phyloP scores from a whole-genome alignment of 2,797 vertebrate genomes.

The Hyperoplus immaculatus region DNA sequence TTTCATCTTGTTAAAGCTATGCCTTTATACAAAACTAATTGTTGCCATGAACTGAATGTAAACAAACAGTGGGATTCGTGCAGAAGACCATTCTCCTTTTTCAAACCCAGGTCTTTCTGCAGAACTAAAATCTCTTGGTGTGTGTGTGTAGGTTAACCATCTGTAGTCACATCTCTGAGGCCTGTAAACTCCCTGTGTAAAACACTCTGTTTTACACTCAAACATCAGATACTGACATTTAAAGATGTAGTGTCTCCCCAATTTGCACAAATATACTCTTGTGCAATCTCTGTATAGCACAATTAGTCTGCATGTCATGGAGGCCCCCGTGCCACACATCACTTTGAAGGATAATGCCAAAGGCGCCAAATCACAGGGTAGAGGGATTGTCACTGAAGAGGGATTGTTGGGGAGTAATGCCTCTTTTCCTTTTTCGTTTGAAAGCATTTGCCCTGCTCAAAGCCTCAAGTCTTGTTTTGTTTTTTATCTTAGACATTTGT shows the following conservation, averaged over 20 bases:
- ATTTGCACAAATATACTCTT: slow-evolving; percentile 34
- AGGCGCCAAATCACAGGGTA: slow-evolving; percentile 57
- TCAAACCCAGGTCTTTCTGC: slow-evolving; percentile 1
- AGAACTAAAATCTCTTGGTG: slow-evolving; percentile 17
- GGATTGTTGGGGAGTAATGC: slow-evolving; percentile 42
- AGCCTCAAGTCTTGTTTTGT: slow-evolving; percentile 39
- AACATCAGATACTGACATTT: slow-evolving; percentile 29
- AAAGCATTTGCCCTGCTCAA: slow-evolving; percentile 66
- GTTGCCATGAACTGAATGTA: slow-evolving; percentile 30
- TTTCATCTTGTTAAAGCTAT: slow-evolving; percentile 43
- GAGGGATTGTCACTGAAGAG: slow-evolving; percentile 48
- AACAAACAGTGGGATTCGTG: slow-evolving; percentile 23
- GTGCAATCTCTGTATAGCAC: slow-evolving; percentile 31
- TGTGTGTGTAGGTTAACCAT: slow-evolving; percentile 19
- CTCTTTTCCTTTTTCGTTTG: slow-evolving; percentile 59
- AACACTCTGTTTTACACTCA: slow-evolving; percentile 15
- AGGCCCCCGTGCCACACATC: slow-evolving; percentile 46
- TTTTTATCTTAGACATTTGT: slow-evolving; percentile 46
- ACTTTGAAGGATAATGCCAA: slow-evolving; percentile 55
- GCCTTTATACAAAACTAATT: slow-evolving; percentile 35
- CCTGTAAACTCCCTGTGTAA: slow-evolving; percentile 5
- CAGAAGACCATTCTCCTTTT: slow-evolving; percentile 7
- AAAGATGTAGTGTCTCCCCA: slow-evolving; percentile 28
- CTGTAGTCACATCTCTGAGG: neutral
- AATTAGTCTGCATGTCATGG: slow-evolving; percentile 59